Conservation (phyloP, 1,140 invertebrate species). For the Drosophila nikananu region DNA sequence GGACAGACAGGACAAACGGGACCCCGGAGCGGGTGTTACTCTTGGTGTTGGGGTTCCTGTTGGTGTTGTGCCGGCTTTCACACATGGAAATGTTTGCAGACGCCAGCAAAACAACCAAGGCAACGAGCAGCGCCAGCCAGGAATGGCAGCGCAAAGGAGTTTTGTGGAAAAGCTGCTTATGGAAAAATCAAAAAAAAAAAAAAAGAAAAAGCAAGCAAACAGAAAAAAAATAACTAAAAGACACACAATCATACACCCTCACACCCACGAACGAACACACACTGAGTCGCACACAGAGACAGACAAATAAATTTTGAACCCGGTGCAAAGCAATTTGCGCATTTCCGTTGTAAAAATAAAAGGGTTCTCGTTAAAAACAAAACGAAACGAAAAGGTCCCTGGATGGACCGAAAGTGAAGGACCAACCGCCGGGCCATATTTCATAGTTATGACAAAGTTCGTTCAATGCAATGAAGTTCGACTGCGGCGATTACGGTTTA, state of each 20-base stretch:
- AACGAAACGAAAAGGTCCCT: slow-evolving; percentile 60
- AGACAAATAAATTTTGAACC: slow-evolving; percentile 69
- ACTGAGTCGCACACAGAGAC: slow-evolving; percentile 7
- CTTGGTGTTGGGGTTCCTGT: slow-evolving; percentile 30
- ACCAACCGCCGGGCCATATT: slow-evolving; percentile 58
- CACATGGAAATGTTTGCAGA: slow-evolving; percentile 82
- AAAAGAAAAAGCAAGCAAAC: slow-evolving; percentile 42
- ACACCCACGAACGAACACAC: not conserved
- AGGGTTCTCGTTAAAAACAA: slow-evolving; percentile 81
- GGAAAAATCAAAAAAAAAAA: slow-evolving; percentile 72
- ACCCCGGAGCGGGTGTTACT: slow-evolving; percentile 28
- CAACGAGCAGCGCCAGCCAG: slow-evolving; percentile 24
- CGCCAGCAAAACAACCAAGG: slow-evolving; percentile 74
- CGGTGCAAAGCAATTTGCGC: slow-evolving; percentile 82
- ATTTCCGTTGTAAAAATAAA: slow-evolving; percentile 81
- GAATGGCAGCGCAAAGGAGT: slow-evolving; percentile 48
- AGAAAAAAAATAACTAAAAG: slow-evolving; percentile 42
- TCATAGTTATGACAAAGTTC: slow-evolving; percentile 75
- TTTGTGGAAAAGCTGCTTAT: slow-evolving; percentile 75
- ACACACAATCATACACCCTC: slow-evolving; percentile 48
- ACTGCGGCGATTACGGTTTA: slow-evolving; percentile 27
- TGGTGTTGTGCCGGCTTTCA: slow-evolving; percentile 65
- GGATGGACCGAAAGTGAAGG: slow-evolving; percentile 47
- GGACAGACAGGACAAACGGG: slow-evolving; percentile 12
- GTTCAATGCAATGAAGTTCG: slow-evolving; percentile 63